Conservation (phyloP, 2,797 vertebrate genomes). For the Phalloptychus januarius region DNA sequence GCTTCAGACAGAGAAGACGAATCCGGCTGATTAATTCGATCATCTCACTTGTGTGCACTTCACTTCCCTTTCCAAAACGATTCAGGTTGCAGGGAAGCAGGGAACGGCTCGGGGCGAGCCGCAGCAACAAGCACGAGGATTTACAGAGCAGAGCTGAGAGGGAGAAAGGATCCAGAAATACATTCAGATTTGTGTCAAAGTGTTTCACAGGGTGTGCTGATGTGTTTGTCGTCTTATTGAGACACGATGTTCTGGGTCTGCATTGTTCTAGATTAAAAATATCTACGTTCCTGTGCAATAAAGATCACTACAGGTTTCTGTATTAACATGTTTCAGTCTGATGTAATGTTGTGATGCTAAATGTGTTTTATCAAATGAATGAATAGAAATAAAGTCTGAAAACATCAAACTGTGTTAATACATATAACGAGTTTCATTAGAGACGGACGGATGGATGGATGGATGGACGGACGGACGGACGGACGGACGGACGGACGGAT, state of each 20-base stretch:
- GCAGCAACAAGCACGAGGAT: conserved; percentile 24
- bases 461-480: too few species aligned
- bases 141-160: not conserved
- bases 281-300: not conserved
- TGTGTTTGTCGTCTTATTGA: not conserved
- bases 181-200: not conserved
- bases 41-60: conserved; percentile 79
- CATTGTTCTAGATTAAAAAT: not conserved
- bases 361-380: not conserved
- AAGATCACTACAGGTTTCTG: not conserved
- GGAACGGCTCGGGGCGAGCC: conserved; percentile 65
- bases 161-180: not conserved
- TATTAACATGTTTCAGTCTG: not conserved
- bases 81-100: conserved; percentile 75
- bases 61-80: conserved; percentile 74
- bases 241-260: not conserved
- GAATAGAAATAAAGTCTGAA: not conserved
- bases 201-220: not conserved
- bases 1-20: conserved; percentile 58
- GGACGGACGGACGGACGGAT: too few species aligned
- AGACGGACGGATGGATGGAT: too few species aligned
- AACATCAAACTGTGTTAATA: not conserved
- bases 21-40: conserved; percentile 78
- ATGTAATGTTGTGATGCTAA: not conserved
- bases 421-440: not conserved